phyloP scores from a whole-genome alignment of 2,888 invertebrate genomes.

The Acrocyrtus sp. region DNA sequence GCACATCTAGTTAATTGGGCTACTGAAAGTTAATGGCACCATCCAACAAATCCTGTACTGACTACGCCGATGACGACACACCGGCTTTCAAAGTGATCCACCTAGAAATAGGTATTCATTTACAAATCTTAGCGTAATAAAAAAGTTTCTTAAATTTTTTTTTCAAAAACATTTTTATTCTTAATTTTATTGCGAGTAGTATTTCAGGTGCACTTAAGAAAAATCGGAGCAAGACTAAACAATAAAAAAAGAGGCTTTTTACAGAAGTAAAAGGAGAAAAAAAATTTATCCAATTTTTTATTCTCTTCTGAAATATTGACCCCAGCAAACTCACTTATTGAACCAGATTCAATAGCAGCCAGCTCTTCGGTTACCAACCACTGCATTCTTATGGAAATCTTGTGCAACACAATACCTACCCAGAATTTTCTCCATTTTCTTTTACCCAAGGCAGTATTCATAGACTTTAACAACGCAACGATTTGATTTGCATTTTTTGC shows the following conservation, averaged over 20 bases:
- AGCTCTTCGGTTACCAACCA: too few relatives aligned
- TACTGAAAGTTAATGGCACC: background rate
- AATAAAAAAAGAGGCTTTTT: too few relatives aligned
- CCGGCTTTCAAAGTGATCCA: background rate
- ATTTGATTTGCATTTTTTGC: conserved; percentile 19
- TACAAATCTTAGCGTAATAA: background rate
- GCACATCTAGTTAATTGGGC: too few relatives aligned
- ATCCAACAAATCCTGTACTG: background rate
- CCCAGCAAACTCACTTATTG: background rate
- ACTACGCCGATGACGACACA: background rate
- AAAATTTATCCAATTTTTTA: background rate
- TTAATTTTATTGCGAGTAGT: background rate
- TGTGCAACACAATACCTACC: background rate
- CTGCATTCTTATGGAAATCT: background rate
- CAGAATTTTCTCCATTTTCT: too few relatives aligned
- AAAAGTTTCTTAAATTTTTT: too few relatives aligned
- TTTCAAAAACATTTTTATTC: background rate
- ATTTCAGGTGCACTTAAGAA: background rate
- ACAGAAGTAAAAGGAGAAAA: too few relatives aligned
- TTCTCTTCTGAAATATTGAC: background rate
- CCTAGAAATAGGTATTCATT: background rate
- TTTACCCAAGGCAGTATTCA: background rate
- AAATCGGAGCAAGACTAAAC: background rate
- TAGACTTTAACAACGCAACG: background rate
- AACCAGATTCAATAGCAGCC: conserved; percentile 6